Evolutionary conservation across 64 coral and sea anemone genomes (phyloP).

Genomic region (Porites lutea): DNA sequence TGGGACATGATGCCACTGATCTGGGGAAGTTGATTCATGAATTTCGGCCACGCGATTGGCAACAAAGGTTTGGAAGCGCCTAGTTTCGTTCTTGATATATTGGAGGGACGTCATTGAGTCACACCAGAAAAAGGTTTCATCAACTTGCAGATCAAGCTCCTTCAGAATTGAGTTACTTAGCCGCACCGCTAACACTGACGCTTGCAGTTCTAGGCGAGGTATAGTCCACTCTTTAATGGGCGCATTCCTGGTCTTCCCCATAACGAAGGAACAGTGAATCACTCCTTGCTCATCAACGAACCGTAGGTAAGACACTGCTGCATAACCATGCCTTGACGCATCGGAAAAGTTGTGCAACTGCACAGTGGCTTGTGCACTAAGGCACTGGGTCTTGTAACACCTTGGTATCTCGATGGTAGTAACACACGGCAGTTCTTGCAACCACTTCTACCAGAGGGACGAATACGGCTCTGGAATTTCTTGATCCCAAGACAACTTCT

Average conservation of each 20-base stretch:
- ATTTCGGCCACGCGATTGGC: constrained; percentile 32
- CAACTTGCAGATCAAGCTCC: constrained; percentile 23
- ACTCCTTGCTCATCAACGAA: constrained; percentile 21
- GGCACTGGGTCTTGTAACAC: constrained; percentile 9
- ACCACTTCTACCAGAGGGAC: constrained; percentile 22
- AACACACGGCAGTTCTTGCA: constrained; percentile 23
- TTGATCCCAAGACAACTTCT: constrained; percentile 37
- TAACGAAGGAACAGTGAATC: constrained; percentile 42
- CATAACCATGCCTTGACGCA: constrained; percentile 38
- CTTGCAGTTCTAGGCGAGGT: constrained; percentile 62
- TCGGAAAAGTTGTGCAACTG: no score
- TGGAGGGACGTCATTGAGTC: constrained; percentile 30
- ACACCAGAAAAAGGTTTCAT: constrained; percentile 21
- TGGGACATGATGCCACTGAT: constrained; percentile 53
- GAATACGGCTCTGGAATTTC: constrained; percentile 25
- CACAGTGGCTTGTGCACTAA: not conserved
- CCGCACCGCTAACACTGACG: constrained; percentile 11
- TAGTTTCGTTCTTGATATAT: constrained; percentile 46
- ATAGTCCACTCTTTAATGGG: constrained; percentile 59
- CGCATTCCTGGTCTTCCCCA: constrained; percentile 21
- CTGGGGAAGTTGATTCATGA: not conserved
- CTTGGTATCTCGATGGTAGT: constrained; percentile 13
- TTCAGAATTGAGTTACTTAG: not conserved
- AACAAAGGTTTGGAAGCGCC: constrained; percentile 43
- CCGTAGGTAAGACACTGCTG: constrained; percentile 20